Conservation (phyloP, 2,797 vertebrate genomes). For the Bradypus variegatus region DNA sequence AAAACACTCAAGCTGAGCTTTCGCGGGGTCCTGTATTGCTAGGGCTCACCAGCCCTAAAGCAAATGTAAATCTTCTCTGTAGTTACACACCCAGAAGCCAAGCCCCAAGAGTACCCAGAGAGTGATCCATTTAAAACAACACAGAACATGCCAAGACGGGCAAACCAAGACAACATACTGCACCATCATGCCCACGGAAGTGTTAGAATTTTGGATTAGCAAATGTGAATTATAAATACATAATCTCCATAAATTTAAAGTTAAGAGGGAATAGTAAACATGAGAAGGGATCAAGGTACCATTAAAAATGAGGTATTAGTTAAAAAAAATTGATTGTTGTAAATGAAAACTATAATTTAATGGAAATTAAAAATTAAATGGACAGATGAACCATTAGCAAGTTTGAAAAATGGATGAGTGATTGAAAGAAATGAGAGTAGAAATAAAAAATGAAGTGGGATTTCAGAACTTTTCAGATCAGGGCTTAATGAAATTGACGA, state of each 20-base stretch:
- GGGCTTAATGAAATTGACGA: fast-evolving
- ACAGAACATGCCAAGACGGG: fast-evolving
- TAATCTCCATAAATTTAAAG: fast-evolving
- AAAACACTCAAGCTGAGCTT: fast-evolving
- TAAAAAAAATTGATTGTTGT: not conserved
- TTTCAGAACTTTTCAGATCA: not conserved
- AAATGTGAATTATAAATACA: fast-evolving
- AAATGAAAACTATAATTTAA: not conserved
- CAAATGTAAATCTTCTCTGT: fast-evolving
- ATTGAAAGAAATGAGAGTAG: fast-evolving
- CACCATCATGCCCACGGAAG: fast-evolving
- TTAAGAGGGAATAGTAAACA: fast-evolving
- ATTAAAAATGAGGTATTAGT: not conserved
- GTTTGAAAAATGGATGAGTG: fast-evolving
- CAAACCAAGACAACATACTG: fast-evolving
- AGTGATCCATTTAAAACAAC: too few species aligned
- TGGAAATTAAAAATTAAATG: not conserved
- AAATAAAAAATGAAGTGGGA: fast-evolving
- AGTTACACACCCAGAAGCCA: not conserved
- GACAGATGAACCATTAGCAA: too few species aligned
- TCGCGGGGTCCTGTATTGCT: not conserved
- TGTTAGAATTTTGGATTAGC: fast-evolving
- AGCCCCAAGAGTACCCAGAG: not conserved
- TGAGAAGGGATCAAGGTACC: too few species aligned
- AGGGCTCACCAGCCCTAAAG: not conserved